Evolutionary conservation across 1,140 invertebrate species (phyloP).

Genomic region (Limonius californicus): DNA sequence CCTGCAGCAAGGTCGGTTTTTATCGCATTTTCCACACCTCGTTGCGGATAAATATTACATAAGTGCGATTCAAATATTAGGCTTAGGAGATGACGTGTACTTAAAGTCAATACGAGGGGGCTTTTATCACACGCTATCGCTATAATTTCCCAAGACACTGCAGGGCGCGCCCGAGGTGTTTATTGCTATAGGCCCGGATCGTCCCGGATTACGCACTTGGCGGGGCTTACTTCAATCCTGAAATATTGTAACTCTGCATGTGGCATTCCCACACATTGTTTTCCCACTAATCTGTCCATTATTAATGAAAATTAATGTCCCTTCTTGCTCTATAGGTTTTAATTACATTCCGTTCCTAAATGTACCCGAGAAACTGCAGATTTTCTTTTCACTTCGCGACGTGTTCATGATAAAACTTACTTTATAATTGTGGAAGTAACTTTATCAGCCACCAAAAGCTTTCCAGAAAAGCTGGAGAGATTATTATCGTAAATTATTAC

Average conservation of each 20-base stretch:
- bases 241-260: constrained; percentile 1
- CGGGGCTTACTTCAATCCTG: constrained; percentile 4
- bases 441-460: constrained; percentile 5
- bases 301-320: constrained; percentile 1
- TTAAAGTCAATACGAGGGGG: not conserved
- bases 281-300: constrained; percentile 7
- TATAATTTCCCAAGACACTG: constrained; percentile 4
- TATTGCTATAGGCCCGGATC: constrained; percentile 9
- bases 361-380: not conserved
- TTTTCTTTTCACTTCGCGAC: not conserved
- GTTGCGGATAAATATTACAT: not conserved
- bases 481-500: constrained; percentile 13
- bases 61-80: not conserved
- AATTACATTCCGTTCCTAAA: not conserved
- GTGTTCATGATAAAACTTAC: constrained; percentile 15
- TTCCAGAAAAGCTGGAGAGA: not conserved
- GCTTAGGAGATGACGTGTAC: not conserved
- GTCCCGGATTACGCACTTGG: constrained; percentile 6
- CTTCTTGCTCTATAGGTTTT: not conserved
- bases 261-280: constrained; percentile 7
- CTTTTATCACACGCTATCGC: constrained; percentile 7
- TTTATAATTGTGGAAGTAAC: constrained; percentile 7
- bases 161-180: constrained; percentile 1
- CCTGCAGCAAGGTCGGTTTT: not conserved
- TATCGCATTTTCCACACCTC: not conserved